phyloP scores from a whole-genome alignment of 2,888 invertebrate species.

The Actias luna region DNA sequence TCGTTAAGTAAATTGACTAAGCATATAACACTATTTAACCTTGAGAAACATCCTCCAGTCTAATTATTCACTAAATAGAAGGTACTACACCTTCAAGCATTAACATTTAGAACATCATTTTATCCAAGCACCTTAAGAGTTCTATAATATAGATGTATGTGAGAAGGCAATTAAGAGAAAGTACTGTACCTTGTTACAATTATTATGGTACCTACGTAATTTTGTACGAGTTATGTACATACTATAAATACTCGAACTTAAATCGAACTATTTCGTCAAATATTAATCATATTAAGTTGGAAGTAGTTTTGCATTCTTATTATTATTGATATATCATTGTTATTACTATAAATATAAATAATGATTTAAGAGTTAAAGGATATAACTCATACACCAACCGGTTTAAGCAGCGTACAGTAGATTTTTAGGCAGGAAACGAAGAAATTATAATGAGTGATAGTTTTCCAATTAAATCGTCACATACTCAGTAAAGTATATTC shows the following conservation, averaged over 20 bases:
- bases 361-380: too few relatives aligned
- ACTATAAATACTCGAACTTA: constrained; percentile 34
- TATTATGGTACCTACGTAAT: constrained; percentile 61
- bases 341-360: too few relatives aligned
- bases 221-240: constrained; percentile 42
- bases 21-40: neutral
- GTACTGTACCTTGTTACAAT: constrained; percentile 60
- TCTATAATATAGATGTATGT: constrained; percentile 46
- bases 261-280: too few relatives aligned
- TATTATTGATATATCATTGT: too few relatives aligned
- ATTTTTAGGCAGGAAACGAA: neutral
- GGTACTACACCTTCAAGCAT: constrained; percentile 23
- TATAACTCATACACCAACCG: too few relatives aligned
- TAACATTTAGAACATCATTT: constrained; percentile 48
- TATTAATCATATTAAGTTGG: too few relatives aligned
- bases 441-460: neutral
- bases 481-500: neutral
- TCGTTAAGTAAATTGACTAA: neutral
- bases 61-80: neutral
- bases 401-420: too few relatives aligned
- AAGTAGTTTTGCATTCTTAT: too few relatives aligned
- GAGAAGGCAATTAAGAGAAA: constrained; percentile 64
- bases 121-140: constrained; percentile 46
- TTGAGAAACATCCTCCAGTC: constrained; percentile 4
- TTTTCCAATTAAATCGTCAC: neutral